phyloP scores from a whole-genome alignment of 2,797 vertebrate genomes.

The Naso thynnoides region DNA sequence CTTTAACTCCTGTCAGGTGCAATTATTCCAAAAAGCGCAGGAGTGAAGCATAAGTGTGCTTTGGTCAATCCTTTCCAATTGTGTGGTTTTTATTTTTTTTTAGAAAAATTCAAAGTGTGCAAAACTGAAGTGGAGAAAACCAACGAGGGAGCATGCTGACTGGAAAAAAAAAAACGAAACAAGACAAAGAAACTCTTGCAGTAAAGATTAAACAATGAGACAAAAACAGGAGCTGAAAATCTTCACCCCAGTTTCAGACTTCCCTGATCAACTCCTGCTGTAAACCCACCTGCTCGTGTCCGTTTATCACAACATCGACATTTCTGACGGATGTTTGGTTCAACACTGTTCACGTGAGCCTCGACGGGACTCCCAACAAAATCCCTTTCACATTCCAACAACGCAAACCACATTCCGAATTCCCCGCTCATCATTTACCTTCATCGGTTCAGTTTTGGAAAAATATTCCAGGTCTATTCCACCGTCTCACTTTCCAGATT shows the following conservation, averaged over 20 bases:
- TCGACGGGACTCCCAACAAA: not conserved
- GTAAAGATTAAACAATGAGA: slow-evolving; percentile 10
- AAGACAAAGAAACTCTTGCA: not conserved
- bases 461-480: slow-evolving; percentile 24
- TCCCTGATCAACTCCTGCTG: slow-evolving; percentile 13
- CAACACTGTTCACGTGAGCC: slow-evolving; percentile 2
- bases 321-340: slow-evolving; percentile 24
- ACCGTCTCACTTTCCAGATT: slow-evolving; percentile 34
- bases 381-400: slow-evolving; percentile 6
- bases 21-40: not conserved
- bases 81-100: not conserved
- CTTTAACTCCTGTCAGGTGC: not conserved
- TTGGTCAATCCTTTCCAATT: slow-evolving; percentile 22
- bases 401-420: slow-evolving; percentile 23
- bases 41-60: slow-evolving; percentile 44
- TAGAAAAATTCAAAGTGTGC: slow-evolving; percentile 18
- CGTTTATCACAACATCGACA: not conserved
- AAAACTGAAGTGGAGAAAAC: slow-evolving; percentile 23
- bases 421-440: slow-evolving; percentile 12
- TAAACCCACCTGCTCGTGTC: slow-evolving; percentile 6
- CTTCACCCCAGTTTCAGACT: not conserved
- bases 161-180: not conserved
- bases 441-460: not conserved
- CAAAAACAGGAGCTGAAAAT: slow-evolving; percentile 1
- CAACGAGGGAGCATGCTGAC: not conserved